Base-by-base conservation (phyloP, 2,113 vertebrate genomes). In the Pelecanoides urinatrix region DNA sequence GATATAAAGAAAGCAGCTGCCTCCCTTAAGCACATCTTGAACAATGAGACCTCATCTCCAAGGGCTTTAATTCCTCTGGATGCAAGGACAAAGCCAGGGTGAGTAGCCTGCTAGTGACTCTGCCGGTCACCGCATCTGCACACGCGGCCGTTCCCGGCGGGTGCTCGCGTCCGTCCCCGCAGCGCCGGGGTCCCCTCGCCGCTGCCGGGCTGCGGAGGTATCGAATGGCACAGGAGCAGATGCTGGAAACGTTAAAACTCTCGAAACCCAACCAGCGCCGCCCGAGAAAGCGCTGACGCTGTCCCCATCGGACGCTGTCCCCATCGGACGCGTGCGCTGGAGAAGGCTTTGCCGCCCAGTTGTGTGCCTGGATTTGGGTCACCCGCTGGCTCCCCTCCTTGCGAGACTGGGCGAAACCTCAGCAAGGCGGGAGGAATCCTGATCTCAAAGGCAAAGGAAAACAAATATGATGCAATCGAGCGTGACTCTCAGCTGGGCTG, bases 81-180 rank as follows among this genome's bases (percentile, higher is more conserved):
- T 97, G 97, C 95, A 97, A 93, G 97, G 96, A 95, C 94, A 92
- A 92, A 94, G 88, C 90, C 85, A 76, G 93, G 97, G 97, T 97
- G 97, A 97, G 97, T 97, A 78, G 17, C 58, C 49, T 1, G 42
- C 61, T 2, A 13, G 4, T 20, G 68, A 17, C 70, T 76, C 80
- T 2, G 27, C 44, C 12, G 23, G 47, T 52, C 61, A 6, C 77
- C 1, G n/a, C 40, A 5, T 44, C 44, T 1, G 42, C 45, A 25
- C 25, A 2, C 27, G 71, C 65, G 11, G 26, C 79, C 26, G 9
- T 3, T 19, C 53, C 75, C 17, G 89, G 49, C 6, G 76, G 47
- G 61, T 13, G 9, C 50, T 49, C 16, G 59, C 3, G 32, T 11
- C n/a, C 13, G 2, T 12, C 47, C 70, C 90, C 14, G 30, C 42